Percentiles rank a stretch among this genome's conserved stretches.
Conservation (phyloP, 2,113 vertebrate genomes). For the Chaetorhynchus papuensis region DNA sequence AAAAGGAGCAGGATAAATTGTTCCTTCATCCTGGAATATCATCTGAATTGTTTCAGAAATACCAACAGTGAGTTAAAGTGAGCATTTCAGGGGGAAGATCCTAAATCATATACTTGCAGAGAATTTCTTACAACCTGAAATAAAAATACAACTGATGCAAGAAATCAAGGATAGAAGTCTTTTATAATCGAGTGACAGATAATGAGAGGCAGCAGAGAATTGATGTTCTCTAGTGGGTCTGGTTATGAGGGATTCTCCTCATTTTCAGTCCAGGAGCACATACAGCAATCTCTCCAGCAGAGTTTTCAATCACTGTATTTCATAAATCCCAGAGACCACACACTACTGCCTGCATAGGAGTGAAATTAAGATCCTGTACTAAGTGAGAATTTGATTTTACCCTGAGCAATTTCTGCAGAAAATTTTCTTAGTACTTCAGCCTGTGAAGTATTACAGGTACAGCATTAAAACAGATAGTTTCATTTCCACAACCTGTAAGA, state of each 20-base stretch:
- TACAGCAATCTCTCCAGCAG: background rate
- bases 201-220: background rate
- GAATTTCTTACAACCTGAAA: background rate
- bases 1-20: background rate
- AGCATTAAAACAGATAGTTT: background rate
- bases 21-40: background rate
- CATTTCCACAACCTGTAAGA: background rate
- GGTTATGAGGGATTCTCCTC: background rate
- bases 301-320: background rate
- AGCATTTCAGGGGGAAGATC: background rate
- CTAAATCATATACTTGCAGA: background rate
- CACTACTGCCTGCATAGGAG: background rate
- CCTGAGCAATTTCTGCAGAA: background rate
- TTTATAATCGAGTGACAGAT: background rate
- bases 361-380: background rate
- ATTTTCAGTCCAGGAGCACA: background rate
- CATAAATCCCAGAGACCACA: background rate
- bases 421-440: background rate
- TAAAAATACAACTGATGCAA: background rate
- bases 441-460: background rate
- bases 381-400: conserved; percentile 27
- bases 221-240: background rate
- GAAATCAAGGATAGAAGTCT: background rate
- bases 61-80: background rate
- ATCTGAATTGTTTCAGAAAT: background rate